Base-by-base conservation (phyloP, 2,888 invertebrate genomes). In the Amiota mariae region DNA sequence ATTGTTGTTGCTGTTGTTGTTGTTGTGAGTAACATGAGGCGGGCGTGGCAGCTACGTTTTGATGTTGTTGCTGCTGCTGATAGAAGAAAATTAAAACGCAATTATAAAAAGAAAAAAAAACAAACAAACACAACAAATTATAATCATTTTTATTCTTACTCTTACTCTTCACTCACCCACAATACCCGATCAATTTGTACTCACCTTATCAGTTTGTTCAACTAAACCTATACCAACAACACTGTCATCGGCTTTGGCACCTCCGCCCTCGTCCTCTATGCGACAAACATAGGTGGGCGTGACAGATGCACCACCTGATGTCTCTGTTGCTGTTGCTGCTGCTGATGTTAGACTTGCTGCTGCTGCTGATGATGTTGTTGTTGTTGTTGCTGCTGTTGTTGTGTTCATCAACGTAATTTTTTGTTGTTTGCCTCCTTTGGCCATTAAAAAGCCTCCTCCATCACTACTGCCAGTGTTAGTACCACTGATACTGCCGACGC, bases 161-260 rank as follows among this genome's bases (percentile, higher is more conserved):
- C 80, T 78, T 73, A 84, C 82, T 85, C 85, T 82, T 84, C 82
- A 77, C 70, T 75, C 75, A 64, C 57, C 64, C 67, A 79, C 63
- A 36, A 13, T 10, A 61, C 61, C 20, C 36, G 13, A 9, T 36
- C 13, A 1, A 15, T 46, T 36, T 6, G 4, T 63, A 36, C 59
- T 59, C 59, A 68, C 67, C 67, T 68, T 68, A 68, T 68, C 66
- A 48, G 15, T 66, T 66, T 66, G 15, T 66, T 66, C 67, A n/a
- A 54, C 80, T 77, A 47, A 57, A 75, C 75, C 77, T 61, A 72
- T 73, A 66, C 75, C 74, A 70, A 57, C 56, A 75, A 66, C 76
- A 49, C 57, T 75, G 13, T 56, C 56, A 15, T 24, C 56, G n/a
- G 8, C 56, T 11, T 24, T 46, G n/a, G 8, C 11, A 73, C 82